A percentile compares a stretch with the other conserved stretches of the same genome.
phyloP scores from a whole-genome alignment of 2,797 vertebrate species.

The Hapalemur alaotrensis region DNA sequence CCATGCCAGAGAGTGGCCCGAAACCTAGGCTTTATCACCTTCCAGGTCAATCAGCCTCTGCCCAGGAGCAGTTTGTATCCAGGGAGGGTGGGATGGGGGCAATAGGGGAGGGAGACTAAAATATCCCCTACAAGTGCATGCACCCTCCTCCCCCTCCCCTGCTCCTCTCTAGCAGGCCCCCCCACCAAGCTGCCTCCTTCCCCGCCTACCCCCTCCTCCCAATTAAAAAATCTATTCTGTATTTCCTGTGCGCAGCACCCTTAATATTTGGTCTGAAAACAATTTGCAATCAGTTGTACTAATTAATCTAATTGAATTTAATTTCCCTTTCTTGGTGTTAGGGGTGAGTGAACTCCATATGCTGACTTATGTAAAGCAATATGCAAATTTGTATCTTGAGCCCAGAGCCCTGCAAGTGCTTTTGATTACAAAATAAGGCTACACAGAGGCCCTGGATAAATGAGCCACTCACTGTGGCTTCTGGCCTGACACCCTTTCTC shows the following conservation, averaged over 20 bases:
- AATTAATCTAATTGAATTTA: constrained; percentile 82
- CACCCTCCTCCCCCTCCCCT: too few species aligned
- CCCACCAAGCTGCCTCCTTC: background rate
- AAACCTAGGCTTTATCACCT: background rate
- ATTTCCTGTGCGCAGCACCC: constrained; percentile 53
- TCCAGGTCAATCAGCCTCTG: background rate
- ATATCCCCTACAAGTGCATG: background rate
- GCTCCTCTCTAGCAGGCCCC: background rate
- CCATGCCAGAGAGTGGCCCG: background rate
- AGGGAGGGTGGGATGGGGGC: rapidly evolving
- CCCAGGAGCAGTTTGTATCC: background rate
- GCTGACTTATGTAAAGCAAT: constrained; percentile 77
- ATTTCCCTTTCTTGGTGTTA: constrained; percentile 77
- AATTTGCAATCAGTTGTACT: constrained; percentile 79
- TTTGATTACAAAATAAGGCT: constrained; percentile 46
- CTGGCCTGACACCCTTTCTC: background rate
- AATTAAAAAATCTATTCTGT: constrained; percentile 60
- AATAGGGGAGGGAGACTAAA: background rate
- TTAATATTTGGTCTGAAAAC: constrained; percentile 79
- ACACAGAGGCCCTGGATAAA: background rate
- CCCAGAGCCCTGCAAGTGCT: constrained; percentile 59
- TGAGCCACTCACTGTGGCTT: background rate
- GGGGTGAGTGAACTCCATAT: constrained; percentile 77
- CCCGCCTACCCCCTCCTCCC: background rate
- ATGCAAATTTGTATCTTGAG: constrained; percentile 76